A percentile compares a stretch with the other conserved stretches of the same genome.
Conservation (phyloP, 2,113 vertebrate genomes). For the Anthoscopus minutus region DNA sequence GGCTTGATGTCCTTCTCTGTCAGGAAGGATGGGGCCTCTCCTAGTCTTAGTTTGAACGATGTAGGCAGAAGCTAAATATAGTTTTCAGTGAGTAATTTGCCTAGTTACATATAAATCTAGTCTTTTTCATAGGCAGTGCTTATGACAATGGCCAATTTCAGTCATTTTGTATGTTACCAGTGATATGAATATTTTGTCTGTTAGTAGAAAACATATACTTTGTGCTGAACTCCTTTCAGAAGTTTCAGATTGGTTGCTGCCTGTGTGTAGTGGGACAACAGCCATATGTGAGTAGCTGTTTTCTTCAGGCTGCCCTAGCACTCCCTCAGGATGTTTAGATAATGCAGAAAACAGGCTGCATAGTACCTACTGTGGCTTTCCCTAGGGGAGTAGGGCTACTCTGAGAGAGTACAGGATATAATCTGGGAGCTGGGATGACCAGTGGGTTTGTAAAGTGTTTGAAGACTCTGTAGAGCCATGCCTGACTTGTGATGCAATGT, state of each 20-base stretch:
- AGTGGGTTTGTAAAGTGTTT: neutral
- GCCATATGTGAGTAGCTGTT: rapidly evolving
- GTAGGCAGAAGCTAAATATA: neutral
- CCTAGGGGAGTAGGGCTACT: neutral
- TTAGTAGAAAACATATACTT: neutral
- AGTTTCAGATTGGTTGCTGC: neutral
- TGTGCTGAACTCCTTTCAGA: neutral
- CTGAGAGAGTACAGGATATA: neutral
- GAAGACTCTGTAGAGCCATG: neutral
- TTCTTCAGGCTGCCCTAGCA: neutral
- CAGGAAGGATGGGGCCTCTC: neutral
- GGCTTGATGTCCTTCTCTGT: neutral
- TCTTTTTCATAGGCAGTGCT: neutral
- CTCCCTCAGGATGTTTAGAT: neutral
- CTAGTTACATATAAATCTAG: neutral
- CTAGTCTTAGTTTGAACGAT: neutral
- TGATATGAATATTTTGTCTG: neutral
- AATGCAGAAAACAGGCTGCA: neutral
- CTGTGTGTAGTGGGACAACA: neutral
- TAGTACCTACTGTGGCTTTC: neutral
- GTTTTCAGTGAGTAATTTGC: neutral
- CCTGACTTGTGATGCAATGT: neutral
- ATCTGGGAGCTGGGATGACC: neutral
- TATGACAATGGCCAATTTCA: neutral
- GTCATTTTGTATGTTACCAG: neutral